These are phyloP conservation scores for Nomada ruficornis DNA, from an alignment of 2,888 invertebrate species.

Conservation along the genomic window DNA sequence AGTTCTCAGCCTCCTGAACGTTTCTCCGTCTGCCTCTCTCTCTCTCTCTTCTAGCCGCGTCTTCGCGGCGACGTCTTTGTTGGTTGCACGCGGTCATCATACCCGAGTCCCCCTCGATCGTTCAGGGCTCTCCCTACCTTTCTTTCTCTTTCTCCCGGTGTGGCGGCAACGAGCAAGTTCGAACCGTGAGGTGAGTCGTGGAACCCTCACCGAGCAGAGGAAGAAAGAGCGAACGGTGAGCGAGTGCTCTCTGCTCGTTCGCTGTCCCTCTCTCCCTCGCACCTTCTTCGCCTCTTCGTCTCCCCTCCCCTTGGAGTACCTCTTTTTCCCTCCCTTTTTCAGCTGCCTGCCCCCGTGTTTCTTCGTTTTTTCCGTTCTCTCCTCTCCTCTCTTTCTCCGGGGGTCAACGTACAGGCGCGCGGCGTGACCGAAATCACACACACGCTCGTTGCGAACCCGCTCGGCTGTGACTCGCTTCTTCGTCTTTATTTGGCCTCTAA, in stretches of 20 bases:
- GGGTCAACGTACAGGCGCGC: constrained; percentile 84
- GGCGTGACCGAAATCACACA: constrained; percentile 84
- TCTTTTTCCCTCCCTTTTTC: constrained; percentile 62
- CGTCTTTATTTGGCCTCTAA: constrained; percentile 78
- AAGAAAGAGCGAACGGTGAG: constrained; percentile 69
- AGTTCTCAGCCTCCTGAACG: constrained; percentile 69
- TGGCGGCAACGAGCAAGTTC: constrained; percentile 69
- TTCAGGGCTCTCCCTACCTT: constrained; percentile 29
- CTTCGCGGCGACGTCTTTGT: constrained; percentile 35
- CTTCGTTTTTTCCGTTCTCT: constrained; percentile 53
- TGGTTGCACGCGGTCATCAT: constrained; percentile 19
- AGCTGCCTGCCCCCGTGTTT: constrained; percentile 50
- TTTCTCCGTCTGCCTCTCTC: constrained; percentile 43
- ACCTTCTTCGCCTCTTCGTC: constrained; percentile 8
- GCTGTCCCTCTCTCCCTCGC: constrained; percentile 26
- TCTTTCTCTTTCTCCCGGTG: constrained; percentile 28
- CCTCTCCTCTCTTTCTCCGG: constrained; percentile 66
- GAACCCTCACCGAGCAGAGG: constrained; percentile 56
- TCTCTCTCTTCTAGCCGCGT: constrained; percentile 24
- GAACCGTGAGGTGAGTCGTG: constrained; percentile 69
- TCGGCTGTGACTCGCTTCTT: constrained; percentile 81
- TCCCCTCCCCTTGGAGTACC: constrained; percentile 25
- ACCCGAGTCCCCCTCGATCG: constrained; percentile 16
- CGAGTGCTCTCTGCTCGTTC: constrained; percentile 65
- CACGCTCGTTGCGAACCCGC: constrained; percentile 80